These are phyloP conservation scores for Pseudomyrmex sp. DNA, from an alignment of 1,140 invertebrate species.

Conservation along the genomic window DNA sequence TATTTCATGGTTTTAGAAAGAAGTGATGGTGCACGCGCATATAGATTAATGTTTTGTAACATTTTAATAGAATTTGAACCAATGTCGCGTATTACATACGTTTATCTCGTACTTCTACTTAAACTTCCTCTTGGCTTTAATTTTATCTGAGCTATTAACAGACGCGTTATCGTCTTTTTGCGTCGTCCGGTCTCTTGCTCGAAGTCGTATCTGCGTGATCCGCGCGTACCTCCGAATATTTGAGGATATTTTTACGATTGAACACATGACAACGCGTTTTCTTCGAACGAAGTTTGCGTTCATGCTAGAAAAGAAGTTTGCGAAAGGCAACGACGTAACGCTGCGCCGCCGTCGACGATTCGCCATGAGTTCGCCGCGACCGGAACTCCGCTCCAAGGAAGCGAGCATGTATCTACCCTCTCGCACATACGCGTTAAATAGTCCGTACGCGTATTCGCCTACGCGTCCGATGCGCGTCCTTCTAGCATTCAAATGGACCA, in stretches of 20 bases:
- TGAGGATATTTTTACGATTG: conserved; percentile 35
- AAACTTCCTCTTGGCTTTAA: background rate
- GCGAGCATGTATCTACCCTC: conserved; percentile 78
- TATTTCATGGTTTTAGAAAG: too few relatives aligned
- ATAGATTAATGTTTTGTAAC: too few relatives aligned
- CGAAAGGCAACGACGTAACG: conserved; percentile 67
- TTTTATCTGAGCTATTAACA: background rate
- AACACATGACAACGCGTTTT: background rate
- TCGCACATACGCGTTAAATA: conserved; percentile 71
- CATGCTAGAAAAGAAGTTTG: conserved; percentile 58
- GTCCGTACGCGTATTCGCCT: conserved; percentile 29
- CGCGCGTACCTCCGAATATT: background rate
- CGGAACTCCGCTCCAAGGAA: conserved; percentile 83
- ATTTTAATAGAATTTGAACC: background rate
- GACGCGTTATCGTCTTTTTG: background rate
- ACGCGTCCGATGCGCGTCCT: conserved; percentile 36
- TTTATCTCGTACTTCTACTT: background rate
- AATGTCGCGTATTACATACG: background rate
- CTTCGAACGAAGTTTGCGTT: conserved; percentile 26
- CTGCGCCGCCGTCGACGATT: conserved; percentile 66
- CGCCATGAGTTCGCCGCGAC: conserved; percentile 71
- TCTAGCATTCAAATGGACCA: conserved; percentile 48
- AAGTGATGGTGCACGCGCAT: too few relatives aligned
- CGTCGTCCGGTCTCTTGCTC: background rate
- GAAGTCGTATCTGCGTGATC: background rate